Percentiles rank a stretch among this genome's conserved stretches.
Conservation (phyloP, 2,797 vertebrate species). For the Galaxias olidus region DNA sequence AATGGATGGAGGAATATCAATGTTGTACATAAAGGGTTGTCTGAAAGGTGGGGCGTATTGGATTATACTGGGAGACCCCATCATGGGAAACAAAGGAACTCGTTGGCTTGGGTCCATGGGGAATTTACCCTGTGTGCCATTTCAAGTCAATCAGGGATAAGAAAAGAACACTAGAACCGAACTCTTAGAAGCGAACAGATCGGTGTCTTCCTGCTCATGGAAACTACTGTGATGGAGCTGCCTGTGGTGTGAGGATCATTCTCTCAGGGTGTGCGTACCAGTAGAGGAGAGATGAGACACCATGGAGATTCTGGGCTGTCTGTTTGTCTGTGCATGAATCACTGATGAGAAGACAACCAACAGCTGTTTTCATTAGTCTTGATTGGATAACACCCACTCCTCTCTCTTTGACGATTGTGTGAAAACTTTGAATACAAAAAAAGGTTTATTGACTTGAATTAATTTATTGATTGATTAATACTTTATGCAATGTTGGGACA, state of each 20-base stretch:
- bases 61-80: constrained; percentile 22
- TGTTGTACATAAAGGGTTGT: constrained; percentile 38
- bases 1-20: constrained; percentile 41
- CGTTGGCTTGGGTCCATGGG: constrained; percentile 31
- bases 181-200: constrained; percentile 42
- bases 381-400: constrained; percentile 52
- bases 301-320: constrained; percentile 17
- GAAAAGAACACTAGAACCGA: constrained; percentile 55
- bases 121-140: constrained; percentile 35
- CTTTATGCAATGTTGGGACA: constrained; percentile 83
- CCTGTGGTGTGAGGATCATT: constrained; percentile 49
- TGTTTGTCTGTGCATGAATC: constrained; percentile 62
- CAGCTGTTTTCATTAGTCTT: constrained; percentile 35
- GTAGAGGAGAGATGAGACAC: constrained; percentile 22
- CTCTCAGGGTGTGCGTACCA: constrained; percentile 21
- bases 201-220: constrained; percentile 71
- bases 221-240: constrained; percentile 65
- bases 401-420: constrained; percentile 72
- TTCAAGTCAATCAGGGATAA: constrained; percentile 73
- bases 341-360: constrained; percentile 47
- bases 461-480: constrained; percentile 76
- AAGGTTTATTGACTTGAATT: constrained; percentile 75
- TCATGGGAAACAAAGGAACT: constrained; percentile 19
- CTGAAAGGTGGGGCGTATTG: constrained; percentile 11
- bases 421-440: constrained; percentile 56